phyloP scores from a whole-genome alignment of 2,797 vertebrate species.

The Oryzias dopingdopingensis region DNA sequence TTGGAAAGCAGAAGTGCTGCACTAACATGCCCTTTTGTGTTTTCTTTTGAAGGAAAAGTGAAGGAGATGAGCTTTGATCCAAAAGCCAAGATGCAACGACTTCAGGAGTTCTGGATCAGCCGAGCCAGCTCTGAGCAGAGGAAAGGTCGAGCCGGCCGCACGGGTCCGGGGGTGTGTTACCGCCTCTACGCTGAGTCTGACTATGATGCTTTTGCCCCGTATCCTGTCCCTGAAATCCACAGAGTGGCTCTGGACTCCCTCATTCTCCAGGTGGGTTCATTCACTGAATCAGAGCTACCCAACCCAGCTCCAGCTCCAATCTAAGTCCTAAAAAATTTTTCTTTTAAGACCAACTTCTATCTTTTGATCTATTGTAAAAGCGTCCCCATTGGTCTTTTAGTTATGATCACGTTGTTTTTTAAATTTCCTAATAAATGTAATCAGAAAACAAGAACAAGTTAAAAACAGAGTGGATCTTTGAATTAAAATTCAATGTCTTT shows the following conservation, averaged over 20 bases:
- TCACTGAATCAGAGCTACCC: too few relatives aligned
- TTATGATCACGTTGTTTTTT: too few relatives aligned
- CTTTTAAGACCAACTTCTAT: too few relatives aligned
- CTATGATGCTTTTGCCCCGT: slow-evolving; percentile 86
- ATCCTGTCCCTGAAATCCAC: slow-evolving; percentile 90
- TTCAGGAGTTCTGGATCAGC: slow-evolving; percentile 98
- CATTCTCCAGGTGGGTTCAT: slow-evolving; percentile 83
- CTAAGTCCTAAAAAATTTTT: too few relatives aligned
- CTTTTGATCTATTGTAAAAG: too few relatives aligned
- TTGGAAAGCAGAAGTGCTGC: not conserved
- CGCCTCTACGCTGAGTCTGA: slow-evolving; percentile 89
- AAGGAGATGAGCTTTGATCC: slow-evolving; percentile 96
- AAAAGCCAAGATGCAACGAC: slow-evolving; percentile 88
- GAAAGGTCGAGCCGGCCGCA: slow-evolving; percentile 90
- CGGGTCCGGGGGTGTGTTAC: slow-evolving; percentile 90
- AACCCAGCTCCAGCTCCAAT: too few relatives aligned
- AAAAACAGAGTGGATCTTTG: too few relatives aligned
- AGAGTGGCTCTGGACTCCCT: slow-evolving; percentile 88
- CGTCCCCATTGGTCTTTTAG: too few relatives aligned
- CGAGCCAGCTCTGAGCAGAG: slow-evolving; percentile 92
- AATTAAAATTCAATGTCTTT: not conserved
- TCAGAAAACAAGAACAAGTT: too few relatives aligned
- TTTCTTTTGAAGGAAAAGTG: slow-evolving; percentile 82
- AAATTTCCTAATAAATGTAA: too few relatives aligned
- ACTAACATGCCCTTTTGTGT: not conserved